These are phyloP conservation scores for Drosophila atroscutellata DNA, from an alignment of 2,888 invertebrate genomes.

Conservation along the genomic window DNA sequence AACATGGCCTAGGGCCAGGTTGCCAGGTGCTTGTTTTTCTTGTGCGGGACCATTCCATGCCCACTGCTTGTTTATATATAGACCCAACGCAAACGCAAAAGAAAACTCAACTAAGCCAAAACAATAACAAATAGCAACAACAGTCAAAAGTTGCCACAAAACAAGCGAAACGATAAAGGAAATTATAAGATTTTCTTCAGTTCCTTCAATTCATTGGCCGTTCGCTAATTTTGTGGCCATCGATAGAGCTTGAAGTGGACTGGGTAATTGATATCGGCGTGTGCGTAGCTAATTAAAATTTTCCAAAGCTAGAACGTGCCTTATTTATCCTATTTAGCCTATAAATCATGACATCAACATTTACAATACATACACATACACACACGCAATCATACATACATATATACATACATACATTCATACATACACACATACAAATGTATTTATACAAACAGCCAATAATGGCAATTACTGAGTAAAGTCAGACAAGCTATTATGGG, in stretches of 20 bases:
- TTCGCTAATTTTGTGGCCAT: constrained; percentile 44
- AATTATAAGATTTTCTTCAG: constrained; percentile 69
- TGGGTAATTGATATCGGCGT: constrained; percentile 62
- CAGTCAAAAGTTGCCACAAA: constrained; percentile 53
- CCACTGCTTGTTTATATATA: constrained; percentile 66
- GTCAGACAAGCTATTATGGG: constrained; percentile 60
- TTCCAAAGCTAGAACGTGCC: constrained; percentile 61
- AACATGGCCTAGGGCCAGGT: constrained; percentile 64
- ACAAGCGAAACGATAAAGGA: constrained; percentile 43
- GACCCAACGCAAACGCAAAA: constrained; percentile 68
- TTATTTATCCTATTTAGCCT: constrained; percentile 11
- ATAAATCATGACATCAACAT: constrained; percentile 78
- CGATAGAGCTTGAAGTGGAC: constrained; percentile 37
- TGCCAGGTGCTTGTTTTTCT: constrained; percentile 55
- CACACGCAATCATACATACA: not conserved
- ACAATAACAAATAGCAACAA: constrained; percentile 55
- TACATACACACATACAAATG: not conserved
- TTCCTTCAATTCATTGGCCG: constrained; percentile 41
- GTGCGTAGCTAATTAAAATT: constrained; percentile 72
- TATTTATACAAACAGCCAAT: constrained; percentile 37
- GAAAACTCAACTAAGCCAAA: constrained; percentile 71
- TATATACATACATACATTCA: constrained; percentile 15
- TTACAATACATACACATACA: constrained; percentile 13
- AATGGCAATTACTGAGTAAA: constrained; percentile 59
- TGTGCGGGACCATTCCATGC: constrained; percentile 14